These are phyloP conservation scores for Gallinago stenura DNA, from an alignment of 2,797 vertebrate species.

Conservation along the genomic window DNA sequence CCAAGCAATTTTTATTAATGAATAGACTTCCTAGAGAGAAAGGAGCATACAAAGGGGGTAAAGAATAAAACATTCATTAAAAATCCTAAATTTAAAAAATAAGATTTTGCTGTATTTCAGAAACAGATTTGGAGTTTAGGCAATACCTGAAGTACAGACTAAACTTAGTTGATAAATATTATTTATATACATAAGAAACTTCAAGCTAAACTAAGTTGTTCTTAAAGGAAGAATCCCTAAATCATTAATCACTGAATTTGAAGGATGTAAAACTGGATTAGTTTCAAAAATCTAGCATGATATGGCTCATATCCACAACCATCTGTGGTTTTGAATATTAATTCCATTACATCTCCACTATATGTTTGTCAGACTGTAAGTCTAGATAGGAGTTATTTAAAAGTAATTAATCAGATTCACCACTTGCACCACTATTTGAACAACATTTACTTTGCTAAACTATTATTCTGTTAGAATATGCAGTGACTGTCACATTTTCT, in stretches of 20 bases:
- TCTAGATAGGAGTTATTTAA: slow-evolving; percentile 21
- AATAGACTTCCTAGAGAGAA: neutral
- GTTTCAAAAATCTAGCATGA: neutral
- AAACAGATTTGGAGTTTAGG: neutral
- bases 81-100: neutral
- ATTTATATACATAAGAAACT: neutral
- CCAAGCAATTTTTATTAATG: neutral
- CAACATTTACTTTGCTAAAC: slow-evolving; percentile 28
- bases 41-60: neutral
- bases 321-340: neutral
- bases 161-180: neutral
- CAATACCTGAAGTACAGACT: neutral
- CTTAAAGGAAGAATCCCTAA: neutral
- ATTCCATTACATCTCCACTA: neutral
- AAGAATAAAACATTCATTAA: neutral
- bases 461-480: slow-evolving; percentile 62
- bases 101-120: neutral
- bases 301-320: neutral
- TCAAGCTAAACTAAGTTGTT: neutral
- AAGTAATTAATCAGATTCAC: slow-evolving; percentile 49
- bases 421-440: neutral
- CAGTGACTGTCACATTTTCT: slow-evolving; percentile 47
- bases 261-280: neutral
- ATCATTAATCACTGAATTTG: neutral
- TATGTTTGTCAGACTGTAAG: neutral